Conservation (phyloP, 2,113 vertebrate species). For the human (Homo sapiens) region DNA sequence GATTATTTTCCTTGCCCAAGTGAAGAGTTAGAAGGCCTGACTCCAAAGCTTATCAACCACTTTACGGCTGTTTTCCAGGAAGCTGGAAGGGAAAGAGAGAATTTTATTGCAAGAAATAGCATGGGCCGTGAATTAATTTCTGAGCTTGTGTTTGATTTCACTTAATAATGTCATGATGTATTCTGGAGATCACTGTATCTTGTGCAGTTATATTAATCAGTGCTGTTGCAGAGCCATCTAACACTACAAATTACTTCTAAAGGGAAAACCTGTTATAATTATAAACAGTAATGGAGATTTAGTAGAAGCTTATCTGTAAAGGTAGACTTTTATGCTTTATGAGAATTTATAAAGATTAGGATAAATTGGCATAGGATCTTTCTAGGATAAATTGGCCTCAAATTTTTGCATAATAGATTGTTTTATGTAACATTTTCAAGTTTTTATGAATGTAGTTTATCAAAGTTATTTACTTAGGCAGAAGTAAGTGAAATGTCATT, state of each 20-base stretch:
- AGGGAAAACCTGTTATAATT: background rate
- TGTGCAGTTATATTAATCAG: background rate
- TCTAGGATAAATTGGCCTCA: background rate
- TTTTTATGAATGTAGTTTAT: conserved; percentile 17
- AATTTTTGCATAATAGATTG: background rate
- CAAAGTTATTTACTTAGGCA: background rate
- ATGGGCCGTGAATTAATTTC: background rate
- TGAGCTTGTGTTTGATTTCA: background rate
- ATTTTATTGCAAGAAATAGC: background rate
- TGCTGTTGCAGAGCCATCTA: background rate
- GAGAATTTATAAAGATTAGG: background rate
- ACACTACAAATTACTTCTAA: background rate
- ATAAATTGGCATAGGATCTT: background rate
- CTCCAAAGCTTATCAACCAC: background rate
- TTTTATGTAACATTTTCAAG: background rate
- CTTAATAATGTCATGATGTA: background rate
- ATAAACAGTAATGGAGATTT: background rate
- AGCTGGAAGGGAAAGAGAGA: background rate
- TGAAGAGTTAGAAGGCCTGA: background rate
- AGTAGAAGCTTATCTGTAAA: background rate
- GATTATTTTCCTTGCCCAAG: background rate
- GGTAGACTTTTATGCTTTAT: background rate
- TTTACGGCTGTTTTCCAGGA: background rate
- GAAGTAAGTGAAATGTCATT: background rate
- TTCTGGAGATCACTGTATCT: background rate